A percentile compares a stretch with the other conserved stretches of the same genome.
phyloP scores from a whole-genome alignment of 2,888 invertebrate genomes.

The Digitonthophagus gazella region DNA sequence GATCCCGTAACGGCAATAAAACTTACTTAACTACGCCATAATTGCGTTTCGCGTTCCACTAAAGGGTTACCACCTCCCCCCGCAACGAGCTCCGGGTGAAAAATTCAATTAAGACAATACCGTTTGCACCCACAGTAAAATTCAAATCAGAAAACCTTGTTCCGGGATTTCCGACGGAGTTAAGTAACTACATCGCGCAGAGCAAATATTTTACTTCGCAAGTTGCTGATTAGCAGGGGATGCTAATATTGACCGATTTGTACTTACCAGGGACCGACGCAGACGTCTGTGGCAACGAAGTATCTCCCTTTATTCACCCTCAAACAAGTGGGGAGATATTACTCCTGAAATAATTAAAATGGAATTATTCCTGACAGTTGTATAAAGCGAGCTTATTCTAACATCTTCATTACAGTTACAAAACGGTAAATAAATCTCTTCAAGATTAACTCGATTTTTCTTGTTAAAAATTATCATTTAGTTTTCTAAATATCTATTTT shows the following conservation, averaged over 20 bases:
- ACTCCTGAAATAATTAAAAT: background rate
- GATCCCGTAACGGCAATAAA: constrained; percentile 15
- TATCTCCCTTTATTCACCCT: background rate
- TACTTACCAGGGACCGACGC: constrained; percentile 15
- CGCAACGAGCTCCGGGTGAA: background rate
- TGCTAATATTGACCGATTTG: constrained; percentile 19
- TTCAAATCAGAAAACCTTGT: background rate
- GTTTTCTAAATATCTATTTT: no score
- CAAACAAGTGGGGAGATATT: background rate
- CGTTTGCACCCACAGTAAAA: background rate
- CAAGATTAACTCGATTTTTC: background rate
- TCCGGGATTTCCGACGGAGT: background rate
- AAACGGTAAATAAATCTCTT: background rate
- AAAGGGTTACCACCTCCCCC: background rate
- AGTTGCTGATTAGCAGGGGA: constrained; percentile 17
- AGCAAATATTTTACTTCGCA: constrained; percentile 18
- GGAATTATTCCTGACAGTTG: background rate
- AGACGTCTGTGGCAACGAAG: constrained; percentile 12
- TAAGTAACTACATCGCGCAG: constrained; percentile 8
- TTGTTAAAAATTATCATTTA: no score
- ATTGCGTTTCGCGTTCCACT: constrained; percentile 9
- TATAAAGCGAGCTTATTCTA: background rate
- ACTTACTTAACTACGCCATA: constrained; percentile 14
- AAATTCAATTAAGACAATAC: background rate
- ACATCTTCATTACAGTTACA: background rate